Evolutionary conservation across 2,888 invertebrate species (phyloP), one percentile per base, ranked within the genome.

Genomic region (Athalia cordata): DNA sequence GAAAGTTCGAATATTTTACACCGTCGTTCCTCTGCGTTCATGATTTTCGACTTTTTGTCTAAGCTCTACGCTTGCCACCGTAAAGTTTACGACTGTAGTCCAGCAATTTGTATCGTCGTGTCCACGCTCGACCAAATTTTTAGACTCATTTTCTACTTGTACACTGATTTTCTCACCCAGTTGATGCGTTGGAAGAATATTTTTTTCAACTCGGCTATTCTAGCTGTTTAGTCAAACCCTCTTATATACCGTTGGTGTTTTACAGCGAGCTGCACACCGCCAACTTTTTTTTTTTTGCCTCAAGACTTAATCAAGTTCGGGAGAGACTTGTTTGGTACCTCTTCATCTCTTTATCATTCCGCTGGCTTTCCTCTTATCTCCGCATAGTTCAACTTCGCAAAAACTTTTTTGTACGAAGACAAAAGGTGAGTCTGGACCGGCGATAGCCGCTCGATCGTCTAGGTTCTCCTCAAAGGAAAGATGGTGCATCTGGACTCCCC

Each of bases 1-100:
- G 61, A 15, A 52, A 75, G 75, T 75, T 75, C 75, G 75, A 75
- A 75, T 75, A 75, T 75, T 75, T 75, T 75, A 75, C 52, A 75
- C 62, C 62, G 13, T 4, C 64, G 62, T 75, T 11, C 62, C 49
- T 75, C 75, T 5, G 50, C 62, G 61, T 64, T 43, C 59, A 29
- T 64, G 62, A 75, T 62, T 75, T 75, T 64, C 13, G n/a, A 75
- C 62, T 75, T 50, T 64, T 62, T 50, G 62, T 62, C 55, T 57
- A 64, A 5, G 61, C 43, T 29, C 29, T 29, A 2, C 29, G 29
- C 29, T 29, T 29, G 3, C 49, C 52, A 59, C 52, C 72, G 72
- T 72, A 59, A 72, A 72, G 47, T 72, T 72, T 43, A 45, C 13
- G 13, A 68, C 57, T 59, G 57, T 72, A 57, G 57, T 13, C 15